phyloP scores from a whole-genome alignment of 30 jellyfish, hydroid and myxozoan species.

The Nemopilema nomurai region DNA sequence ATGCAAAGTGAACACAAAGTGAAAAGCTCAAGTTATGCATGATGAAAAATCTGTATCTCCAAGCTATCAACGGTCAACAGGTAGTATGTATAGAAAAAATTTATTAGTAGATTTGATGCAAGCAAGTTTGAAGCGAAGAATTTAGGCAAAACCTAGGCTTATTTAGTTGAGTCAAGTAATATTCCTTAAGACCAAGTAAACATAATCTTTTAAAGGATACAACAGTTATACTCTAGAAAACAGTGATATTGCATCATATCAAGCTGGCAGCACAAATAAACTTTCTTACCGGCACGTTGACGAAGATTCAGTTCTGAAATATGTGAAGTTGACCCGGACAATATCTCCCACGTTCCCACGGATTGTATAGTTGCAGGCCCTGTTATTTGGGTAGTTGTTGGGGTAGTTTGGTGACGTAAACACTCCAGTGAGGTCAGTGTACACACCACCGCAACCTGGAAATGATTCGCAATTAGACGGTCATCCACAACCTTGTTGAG shows the following conservation, averaged over 20 bases:
- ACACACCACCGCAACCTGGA: conserved; percentile 80
- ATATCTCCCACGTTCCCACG: conserved; percentile 47
- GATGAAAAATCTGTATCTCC: no score
- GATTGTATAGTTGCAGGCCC: conserved; percentile 61
- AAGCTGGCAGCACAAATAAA: background rate
- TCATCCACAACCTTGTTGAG: no score
- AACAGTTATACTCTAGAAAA: no score
- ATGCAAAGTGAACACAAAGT: background rate
- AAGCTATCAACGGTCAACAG: no score
- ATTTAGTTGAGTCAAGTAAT: no score
- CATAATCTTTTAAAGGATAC: no score
- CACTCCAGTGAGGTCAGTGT: conserved; percentile 45
- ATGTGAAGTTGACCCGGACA: conserved; percentile 39
- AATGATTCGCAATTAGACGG: no score
- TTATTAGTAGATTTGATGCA: no score
- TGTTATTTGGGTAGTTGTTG: conserved; percentile 46
- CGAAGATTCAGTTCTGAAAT: conserved; percentile 31
- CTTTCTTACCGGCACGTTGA: conserved; percentile 52
- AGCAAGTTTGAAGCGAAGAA: background rate
- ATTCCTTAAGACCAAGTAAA: no score
- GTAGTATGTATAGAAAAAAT: no score
- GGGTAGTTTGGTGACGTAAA: conserved; percentile 76
- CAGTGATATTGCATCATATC: background rate
- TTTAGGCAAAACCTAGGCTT: background rate
- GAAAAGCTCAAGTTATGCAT: no score